These are phyloP conservation scores for Camponotus vicinus DNA, from an alignment of 1,140 invertebrate genomes.

Conservation along the genomic window DNA sequence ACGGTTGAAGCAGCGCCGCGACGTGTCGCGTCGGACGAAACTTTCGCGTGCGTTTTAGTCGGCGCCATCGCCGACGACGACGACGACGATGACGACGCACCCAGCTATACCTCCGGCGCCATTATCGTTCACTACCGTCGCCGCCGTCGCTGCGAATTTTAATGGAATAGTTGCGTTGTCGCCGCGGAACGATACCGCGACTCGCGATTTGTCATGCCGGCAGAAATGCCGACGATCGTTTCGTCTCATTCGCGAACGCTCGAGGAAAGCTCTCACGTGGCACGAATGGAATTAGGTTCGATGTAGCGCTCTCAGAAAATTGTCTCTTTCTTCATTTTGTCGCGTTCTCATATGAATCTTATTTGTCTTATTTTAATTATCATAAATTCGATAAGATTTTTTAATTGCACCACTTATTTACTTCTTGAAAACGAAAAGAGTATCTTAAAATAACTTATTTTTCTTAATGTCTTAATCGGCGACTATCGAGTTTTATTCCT, in stretches of 20 bases:
- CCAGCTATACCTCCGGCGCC: constrained; percentile 25
- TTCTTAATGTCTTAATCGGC: neutral
- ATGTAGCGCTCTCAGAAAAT: neutral
- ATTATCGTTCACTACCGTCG: constrained; percentile 1
- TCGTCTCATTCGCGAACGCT: neutral
- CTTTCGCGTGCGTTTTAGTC: constrained; percentile 56
- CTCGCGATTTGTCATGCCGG: constrained; percentile 51
- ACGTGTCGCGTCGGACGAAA: constrained; percentile 55
- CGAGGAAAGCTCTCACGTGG: neutral
- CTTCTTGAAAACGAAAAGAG: neutral
- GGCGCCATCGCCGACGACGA: neutral
- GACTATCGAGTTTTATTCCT: neutral
- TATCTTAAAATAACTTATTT: neutral
- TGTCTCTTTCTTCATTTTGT: neutral
- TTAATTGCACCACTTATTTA: neutral
- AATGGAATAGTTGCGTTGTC: constrained; percentile 59
- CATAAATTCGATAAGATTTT: neutral
- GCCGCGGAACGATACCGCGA: constrained; percentile 45
- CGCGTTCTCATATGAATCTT: neutral
- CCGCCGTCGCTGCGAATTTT: constrained; percentile 55
- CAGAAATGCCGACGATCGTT: constrained; percentile 38
- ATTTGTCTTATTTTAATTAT: neutral
- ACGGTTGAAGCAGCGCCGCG: constrained; percentile 72
- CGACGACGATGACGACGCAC: neutral
- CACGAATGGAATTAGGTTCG: constrained; percentile 14